These are phyloP conservation scores for Phylloscopus whistleri DNA, from an alignment of 2,113 vertebrate genomes.

Conservation along the genomic window DNA sequence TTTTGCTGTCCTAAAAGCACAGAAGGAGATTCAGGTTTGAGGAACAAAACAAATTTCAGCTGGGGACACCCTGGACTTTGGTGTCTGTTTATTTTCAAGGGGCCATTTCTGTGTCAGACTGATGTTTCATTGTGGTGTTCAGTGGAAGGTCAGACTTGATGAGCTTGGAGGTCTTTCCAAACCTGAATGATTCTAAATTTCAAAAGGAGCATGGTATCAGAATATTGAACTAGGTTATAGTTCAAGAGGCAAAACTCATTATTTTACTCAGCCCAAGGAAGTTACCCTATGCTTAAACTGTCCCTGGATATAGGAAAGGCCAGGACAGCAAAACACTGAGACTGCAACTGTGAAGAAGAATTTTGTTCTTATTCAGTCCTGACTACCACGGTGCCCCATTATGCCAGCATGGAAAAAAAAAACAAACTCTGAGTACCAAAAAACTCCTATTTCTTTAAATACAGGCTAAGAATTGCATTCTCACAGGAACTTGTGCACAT, in stretches of 20 bases:
- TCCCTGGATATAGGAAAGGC: background rate
- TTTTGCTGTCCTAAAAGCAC: background rate
- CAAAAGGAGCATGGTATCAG: background rate
- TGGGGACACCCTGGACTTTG: background rate
- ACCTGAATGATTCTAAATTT: background rate
- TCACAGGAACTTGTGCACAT: background rate
- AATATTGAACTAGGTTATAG: background rate
- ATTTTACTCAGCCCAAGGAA: background rate
- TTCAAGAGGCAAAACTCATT: background rate
- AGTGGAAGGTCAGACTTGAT: background rate
- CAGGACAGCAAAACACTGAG: background rate
- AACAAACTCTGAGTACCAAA: background rate
- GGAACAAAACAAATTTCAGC: background rate
- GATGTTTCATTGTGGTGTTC: background rate
- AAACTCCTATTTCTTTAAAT: fast-evolving
- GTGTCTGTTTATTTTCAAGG: background rate
- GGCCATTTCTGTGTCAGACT: background rate
- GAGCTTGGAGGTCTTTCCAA: background rate
- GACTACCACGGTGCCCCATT: background rate
- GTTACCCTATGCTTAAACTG: background rate
- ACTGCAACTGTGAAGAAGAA: background rate
- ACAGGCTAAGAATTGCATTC: background rate
- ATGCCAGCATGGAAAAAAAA: background rate
- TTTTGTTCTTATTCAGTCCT: background rate
- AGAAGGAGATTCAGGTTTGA: background rate